Evolutionary conservation across 1,140 invertebrate genomes (phyloP).

Genomic region (Pseudomyrmex dendroicus): DNA sequence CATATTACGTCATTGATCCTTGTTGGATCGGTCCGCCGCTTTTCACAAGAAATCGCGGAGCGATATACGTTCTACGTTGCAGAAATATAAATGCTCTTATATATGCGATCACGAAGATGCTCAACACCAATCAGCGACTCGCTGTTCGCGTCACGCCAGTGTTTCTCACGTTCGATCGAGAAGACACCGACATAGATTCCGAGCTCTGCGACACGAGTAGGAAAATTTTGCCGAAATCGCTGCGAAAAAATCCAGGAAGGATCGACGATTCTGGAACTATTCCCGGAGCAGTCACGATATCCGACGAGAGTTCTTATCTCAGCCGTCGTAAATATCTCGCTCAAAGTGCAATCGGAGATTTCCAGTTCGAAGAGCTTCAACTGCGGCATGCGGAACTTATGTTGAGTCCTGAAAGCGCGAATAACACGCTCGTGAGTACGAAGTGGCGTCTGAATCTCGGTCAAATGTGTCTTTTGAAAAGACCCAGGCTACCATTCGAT

Average conservation of each 20-base stretch:
- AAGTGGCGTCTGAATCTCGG: constrained; percentile 74
- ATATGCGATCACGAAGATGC: constrained; percentile 79
- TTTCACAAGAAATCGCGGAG: constrained; percentile 76
- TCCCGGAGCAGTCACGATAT: constrained; percentile 62
- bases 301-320: constrained; percentile 71
- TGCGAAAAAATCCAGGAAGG: constrained; percentile 66
- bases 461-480: constrained; percentile 55
- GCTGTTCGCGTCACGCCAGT: constrained; percentile 78
- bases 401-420: constrained; percentile 59
- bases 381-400: neutral
- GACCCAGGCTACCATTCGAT: constrained; percentile 48
- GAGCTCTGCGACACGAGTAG: neutral
- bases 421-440: constrained; percentile 70
- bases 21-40: constrained; percentile 80
- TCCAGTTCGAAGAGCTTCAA: constrained; percentile 29
- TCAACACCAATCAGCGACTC: constrained; percentile 79
- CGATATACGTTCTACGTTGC: constrained; percentile 80
- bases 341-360: constrained; percentile 29
- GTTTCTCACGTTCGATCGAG: constrained; percentile 69
- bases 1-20: constrained; percentile 79
- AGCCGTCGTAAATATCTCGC: constrained; percentile 71
- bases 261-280: constrained; percentile 41
- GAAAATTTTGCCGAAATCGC: constrained; percentile 64
- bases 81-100: constrained; percentile 74
- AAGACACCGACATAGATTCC: constrained; percentile 21